phyloP scores from a whole-genome alignment of 2,888 invertebrate species.

The Eumacrocentrus americanus region DNA sequence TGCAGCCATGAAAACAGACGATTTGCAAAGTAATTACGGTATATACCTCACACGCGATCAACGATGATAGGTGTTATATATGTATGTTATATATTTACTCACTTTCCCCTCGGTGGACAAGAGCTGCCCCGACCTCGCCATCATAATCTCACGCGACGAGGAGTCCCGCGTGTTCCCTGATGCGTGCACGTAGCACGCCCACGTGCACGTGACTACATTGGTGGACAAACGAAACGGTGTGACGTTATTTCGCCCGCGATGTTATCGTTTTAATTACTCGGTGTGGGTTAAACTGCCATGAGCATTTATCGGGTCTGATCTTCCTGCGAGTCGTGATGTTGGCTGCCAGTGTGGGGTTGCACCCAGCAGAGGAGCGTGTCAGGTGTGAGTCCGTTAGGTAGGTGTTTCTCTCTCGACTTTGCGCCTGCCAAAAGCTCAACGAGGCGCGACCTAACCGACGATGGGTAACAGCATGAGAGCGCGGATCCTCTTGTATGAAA shows the following conservation, averaged over 20 bases:
- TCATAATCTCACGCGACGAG: slow-evolving; percentile 12
- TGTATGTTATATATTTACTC: neutral
- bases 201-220: slow-evolving; percentile 15
- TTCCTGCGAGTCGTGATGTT: slow-evolving; percentile 43
- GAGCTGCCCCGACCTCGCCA: neutral
- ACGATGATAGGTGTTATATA: neutral
- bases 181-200: slow-evolving; percentile 22
- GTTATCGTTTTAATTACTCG: slow-evolving; percentile 58
- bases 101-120: neutral
- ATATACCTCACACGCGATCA: neutral
- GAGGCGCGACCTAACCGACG: neutral
- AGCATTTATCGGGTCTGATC: slow-evolving; percentile 52
- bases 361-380: slow-evolving; percentile 20
- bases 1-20: neutral
- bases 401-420: neutral
- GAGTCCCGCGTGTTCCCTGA: slow-evolving; percentile 3
- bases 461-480: neutral
- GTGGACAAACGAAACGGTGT: slow-evolving; percentile 37
- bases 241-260: slow-evolving; percentile 55
- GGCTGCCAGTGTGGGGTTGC: slow-evolving; percentile 34
- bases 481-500: slow-evolving; percentile 6
- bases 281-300: slow-evolving; percentile 56
- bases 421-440: neutral
- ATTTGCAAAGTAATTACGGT: neutral
- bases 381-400: slow-evolving; percentile 15